Percentiles rank a stretch among this genome's conserved stretches.
Conservation (phyloP, 2,113 vertebrate genomes). For the Hippocampus zosterae region DNA sequence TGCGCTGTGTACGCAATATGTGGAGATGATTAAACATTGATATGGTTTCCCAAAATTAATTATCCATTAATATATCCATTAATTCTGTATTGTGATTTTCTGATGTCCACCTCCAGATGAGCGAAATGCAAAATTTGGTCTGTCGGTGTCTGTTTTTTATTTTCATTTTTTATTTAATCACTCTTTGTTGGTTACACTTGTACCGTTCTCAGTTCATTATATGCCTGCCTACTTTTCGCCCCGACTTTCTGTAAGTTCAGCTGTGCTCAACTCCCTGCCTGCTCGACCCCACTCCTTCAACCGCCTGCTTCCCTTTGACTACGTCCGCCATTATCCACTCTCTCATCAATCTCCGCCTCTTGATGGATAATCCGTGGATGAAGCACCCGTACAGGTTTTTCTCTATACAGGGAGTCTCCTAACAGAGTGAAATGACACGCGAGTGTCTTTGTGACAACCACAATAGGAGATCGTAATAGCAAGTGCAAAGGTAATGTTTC, state of each 20-base stretch:
- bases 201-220: not conserved
- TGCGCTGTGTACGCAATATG: too few relatives aligned
- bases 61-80: too few relatives aligned
- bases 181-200: too few relatives aligned
- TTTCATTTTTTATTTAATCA: too few relatives aligned
- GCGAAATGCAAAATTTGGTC: too few relatives aligned
- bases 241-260: not conserved
- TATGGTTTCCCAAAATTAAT: too few relatives aligned
- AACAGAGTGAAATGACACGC: not conserved
- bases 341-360: not conserved
- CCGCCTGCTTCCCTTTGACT: constrained; percentile 2
- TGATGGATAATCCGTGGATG: not conserved
- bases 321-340: not conserved
- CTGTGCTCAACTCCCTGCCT: not conserved
- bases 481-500: not conserved
- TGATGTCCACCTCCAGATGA: too few relatives aligned
- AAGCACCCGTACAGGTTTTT: not conserved
- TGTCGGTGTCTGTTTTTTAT: too few relatives aligned
- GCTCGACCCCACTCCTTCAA: not conserved
- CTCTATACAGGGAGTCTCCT: not conserved
- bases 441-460: not conserved
- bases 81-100: too few relatives aligned
- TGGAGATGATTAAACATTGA: too few relatives aligned
- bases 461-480: not conserved
- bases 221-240: not conserved